Base-by-base conservation (phyloP, 2,113 vertebrate species). In the Puma concolor region DNA sequence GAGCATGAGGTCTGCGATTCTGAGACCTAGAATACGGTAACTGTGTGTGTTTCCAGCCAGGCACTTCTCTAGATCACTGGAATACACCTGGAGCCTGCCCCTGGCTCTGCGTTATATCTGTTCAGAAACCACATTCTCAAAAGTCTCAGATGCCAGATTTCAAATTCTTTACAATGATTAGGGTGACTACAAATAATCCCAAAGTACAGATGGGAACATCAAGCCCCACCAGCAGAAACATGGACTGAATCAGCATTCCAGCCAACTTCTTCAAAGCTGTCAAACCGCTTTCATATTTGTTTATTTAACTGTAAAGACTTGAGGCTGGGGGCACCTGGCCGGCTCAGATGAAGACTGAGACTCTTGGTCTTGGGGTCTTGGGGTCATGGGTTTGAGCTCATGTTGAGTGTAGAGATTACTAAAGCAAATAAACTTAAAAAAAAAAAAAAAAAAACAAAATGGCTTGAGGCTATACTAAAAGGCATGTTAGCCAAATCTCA, bases 161-260 rank as follows among this genome's bases (percentile, higher is more conserved):
- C 6, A n/a, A n/a, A n/a, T n/a, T n/a, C n/a, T n/a, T n/a, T n/a
- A n/a, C n/a, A n/a, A n/a, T n/a, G n/a, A n/a, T n/a, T n/a, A n/a
- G 0, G 12, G 38, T 2, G 29, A 69, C 72, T 3, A 0, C 1
- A 60, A 12, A 50, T 50, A 60, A 23, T 8, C 27, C 50, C 44
- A 4, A 36, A 23, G 17, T 8, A 12, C 0, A 33, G 0, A 5
- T 0, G n/a, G 7, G n/a, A 0, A 1, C 23, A 13, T 6, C 2
- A 4, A 29, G 6, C 21, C 17, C 14, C 12, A 41, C 7, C 38
- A 21, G 31, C 27, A 2, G 0, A 3, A 16, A 13, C 23, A 31
- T 0, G 1, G 0, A 12, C 48, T 1, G 17, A 48, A 5, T 8
- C 82, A n/a, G n/a, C 11, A 9, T 16, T n/a, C 33, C 9, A 16